Conservation (phyloP, 2,113 vertebrate genomes). For the Orycteropus afer region DNA sequence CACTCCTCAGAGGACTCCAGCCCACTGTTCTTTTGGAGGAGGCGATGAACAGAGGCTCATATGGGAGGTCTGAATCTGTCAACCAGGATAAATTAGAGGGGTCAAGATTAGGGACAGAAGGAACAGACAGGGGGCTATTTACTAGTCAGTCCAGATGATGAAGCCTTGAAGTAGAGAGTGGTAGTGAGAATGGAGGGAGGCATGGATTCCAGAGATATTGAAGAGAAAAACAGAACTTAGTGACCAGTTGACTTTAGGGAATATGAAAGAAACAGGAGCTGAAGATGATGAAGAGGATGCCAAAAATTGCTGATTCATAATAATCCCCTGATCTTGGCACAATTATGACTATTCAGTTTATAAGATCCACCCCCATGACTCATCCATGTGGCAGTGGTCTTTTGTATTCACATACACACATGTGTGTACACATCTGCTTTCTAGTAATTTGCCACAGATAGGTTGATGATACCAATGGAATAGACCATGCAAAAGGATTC, state of each 20-base stretch:
- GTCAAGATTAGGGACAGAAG: neutral
- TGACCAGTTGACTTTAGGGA: neutral
- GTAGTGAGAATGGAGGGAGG: neutral
- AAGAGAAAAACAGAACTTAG: neutral
- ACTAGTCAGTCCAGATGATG: neutral
- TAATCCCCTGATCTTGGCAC: neutral
- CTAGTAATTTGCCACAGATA: neutral
- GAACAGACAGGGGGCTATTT: neutral
- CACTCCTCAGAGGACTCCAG: neutral
- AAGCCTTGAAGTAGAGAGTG: neutral
- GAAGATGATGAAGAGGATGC: neutral
- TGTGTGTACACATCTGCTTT: neutral
- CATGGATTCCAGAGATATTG: no score
- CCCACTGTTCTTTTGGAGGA: neutral
- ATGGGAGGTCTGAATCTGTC: neutral
- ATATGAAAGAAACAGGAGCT: neutral
- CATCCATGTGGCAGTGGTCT: fast-evolving
- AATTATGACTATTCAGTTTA: fast-evolving
- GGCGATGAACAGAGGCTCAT: neutral
- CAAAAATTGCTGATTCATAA: neutral
- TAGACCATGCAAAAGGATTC: neutral
- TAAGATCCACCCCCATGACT: neutral
- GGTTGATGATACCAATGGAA: fast-evolving
- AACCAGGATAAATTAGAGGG: neutral
- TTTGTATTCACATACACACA: fast-evolving